Conservation (phyloP, 2,113 vertebrate species). For the Ahaetulla prasina region DNA sequence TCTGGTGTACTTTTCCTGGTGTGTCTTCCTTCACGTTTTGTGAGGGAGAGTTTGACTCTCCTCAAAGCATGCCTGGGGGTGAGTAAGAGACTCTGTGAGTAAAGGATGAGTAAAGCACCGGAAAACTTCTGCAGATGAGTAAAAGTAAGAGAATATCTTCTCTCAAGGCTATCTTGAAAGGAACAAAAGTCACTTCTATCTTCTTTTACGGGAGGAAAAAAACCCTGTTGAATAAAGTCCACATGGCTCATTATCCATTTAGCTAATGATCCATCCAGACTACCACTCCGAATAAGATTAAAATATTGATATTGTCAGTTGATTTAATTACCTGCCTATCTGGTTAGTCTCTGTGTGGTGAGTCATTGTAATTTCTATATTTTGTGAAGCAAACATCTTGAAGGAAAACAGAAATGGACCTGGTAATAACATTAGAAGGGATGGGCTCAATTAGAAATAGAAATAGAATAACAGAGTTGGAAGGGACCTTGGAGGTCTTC, state of each 20-base stretch:
- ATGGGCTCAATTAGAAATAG: too few species aligned
- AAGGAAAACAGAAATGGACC: neutral
- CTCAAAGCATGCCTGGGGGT: slow-evolving; percentile 32
- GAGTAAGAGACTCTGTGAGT: slow-evolving; percentile 40
- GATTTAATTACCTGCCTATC: slow-evolving; percentile 60
- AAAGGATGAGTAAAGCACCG: slow-evolving; percentile 1
- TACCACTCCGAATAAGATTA: slow-evolving; percentile 64
- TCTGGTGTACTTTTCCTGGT: neutral
- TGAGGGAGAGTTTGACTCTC: neutral
- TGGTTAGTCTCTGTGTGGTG: slow-evolving; percentile 55
- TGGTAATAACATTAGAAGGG: neutral
- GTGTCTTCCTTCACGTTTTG: slow-evolving; percentile 42
- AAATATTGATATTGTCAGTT: slow-evolving; percentile 62
- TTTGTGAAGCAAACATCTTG: slow-evolving; percentile 13
- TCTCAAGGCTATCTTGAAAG: neutral
- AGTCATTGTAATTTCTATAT: slow-evolving; percentile 33
- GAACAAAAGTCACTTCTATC: slow-evolving; percentile 42
- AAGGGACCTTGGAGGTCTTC: too few species aligned
- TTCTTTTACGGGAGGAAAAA: slow-evolving; percentile 23
- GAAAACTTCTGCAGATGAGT: too few species aligned
- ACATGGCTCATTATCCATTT: slow-evolving; percentile 44
- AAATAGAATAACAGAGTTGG: too few species aligned
- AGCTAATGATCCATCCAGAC: slow-evolving; percentile 52
- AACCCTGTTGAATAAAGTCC: slow-evolving; percentile 21
- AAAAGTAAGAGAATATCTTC: neutral